Evolutionary conservation across 2,888 invertebrate species (phyloP).

Genomic region (Agonum fuliginosum): DNA sequence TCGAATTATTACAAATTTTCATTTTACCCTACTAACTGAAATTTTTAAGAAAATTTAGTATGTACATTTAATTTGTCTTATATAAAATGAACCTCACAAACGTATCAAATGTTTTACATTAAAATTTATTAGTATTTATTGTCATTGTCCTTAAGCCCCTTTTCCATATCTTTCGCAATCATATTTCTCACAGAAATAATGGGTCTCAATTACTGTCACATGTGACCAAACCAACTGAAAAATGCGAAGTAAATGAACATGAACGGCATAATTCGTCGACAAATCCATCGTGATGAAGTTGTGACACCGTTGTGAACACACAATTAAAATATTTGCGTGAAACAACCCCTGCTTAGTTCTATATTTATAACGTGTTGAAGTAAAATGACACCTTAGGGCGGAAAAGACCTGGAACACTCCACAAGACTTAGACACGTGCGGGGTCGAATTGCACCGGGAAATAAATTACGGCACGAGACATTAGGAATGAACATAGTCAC

Average conservation of each 20-base stretch:
- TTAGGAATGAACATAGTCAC: conserved; percentile 1
- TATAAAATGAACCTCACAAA: too few species aligned
- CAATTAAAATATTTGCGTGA: conserved; percentile 49
- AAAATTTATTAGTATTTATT: too few species aligned
- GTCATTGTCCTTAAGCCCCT: too few species aligned
- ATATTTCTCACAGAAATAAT: too few species aligned
- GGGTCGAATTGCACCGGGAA: conserved; percentile 16
- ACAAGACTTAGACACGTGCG: conserved; percentile 36
- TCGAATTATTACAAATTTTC: too few species aligned
- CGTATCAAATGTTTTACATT: too few species aligned
- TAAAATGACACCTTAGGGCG: conserved; percentile 51
- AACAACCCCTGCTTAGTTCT: conserved; percentile 41
- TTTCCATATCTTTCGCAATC: too few species aligned
- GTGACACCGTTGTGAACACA: conserved; percentile 35
- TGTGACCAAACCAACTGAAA: not conserved
- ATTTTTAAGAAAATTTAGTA: too few species aligned
- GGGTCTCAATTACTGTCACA: conserved; percentile 18
- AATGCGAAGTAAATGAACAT: conserved; percentile 37
- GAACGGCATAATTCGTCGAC: conserved; percentile 40
- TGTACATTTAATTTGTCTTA: too few species aligned
- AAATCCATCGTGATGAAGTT: conserved; percentile 29
- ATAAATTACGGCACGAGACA: conserved; percentile 16
- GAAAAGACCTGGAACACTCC: conserved; percentile 2
- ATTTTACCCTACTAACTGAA: too few species aligned
- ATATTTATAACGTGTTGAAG: conserved; percentile 52